Evolutionary conservation across 2,113 vertebrate species (phyloP).

Genomic region (Cottus gobio): DNA sequence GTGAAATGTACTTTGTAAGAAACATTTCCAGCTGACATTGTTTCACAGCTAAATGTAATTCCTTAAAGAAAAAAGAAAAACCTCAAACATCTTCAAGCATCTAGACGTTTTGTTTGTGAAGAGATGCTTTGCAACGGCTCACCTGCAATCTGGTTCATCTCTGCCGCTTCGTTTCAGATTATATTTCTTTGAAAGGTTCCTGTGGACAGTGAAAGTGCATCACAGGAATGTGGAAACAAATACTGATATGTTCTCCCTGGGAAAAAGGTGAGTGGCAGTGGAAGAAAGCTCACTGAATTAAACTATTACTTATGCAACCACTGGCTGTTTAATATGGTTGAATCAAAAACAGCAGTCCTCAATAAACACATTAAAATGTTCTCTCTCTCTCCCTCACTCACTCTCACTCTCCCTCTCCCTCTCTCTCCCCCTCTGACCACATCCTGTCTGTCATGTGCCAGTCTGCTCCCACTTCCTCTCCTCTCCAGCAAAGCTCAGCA

Average conservation of each 20-base stretch:
- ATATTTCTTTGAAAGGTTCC: slow-evolving; percentile 92
- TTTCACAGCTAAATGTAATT: not conserved
- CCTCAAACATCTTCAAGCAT: not conserved
- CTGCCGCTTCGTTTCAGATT: slow-evolving; percentile 87
- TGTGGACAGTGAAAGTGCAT: slow-evolving; percentile 64
- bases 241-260: not conserved
- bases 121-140: slow-evolving; percentile 42
- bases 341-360: slow-evolving; percentile 31
- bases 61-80: slow-evolving; percentile 1
- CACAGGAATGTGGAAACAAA: not conserved
- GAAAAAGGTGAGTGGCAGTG: not conserved
- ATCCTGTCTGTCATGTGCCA: slow-evolving; percentile 80
- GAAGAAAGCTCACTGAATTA: not conserved
- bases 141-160: slow-evolving; percentile 92
- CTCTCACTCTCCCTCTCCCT: slow-evolving; percentile 32
- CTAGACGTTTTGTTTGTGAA: not conserved
- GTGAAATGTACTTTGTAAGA: no score
- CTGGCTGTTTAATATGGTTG: slow-evolving; percentile 5
- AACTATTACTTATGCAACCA: slow-evolving; percentile 1
- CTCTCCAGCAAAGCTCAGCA: slow-evolving; percentile 71
- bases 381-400: slow-evolving; percentile 71
- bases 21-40: not conserved
- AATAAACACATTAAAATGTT: slow-evolving; percentile 46
- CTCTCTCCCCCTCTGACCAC: slow-evolving; percentile 63
- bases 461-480: slow-evolving; percentile 86